Base-by-base conservation (phyloP, 2,888 invertebrate genomes). In the Oscheius sp. region DNA sequence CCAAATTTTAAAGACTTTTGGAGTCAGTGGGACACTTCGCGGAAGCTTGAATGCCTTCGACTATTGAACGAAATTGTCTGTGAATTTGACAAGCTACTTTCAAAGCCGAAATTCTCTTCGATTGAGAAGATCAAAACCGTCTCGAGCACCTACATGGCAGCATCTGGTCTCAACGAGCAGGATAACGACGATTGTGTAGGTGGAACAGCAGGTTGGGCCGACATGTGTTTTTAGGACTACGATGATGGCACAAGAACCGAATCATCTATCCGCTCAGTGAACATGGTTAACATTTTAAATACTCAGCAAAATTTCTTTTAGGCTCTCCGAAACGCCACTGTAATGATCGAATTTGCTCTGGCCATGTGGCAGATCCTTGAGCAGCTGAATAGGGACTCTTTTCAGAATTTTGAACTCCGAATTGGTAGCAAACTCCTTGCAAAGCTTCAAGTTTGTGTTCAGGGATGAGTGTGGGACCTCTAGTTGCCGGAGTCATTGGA, bases 51-150 rank as follows among this genome's bases (percentile, higher is more conserved):
- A 90, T 98, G 97, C 89, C 91, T 98, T 76, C 91, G 97, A 76
- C 91, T 98, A 47, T 92, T 98, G 37, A 98, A 98, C 89, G 97
- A 98, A 91, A 97, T 98, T 84, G 96, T 97, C 79, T 96, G 96
- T 89, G 97, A 97, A 90, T 97, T 97, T 90, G 98, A 98, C 90
- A 95, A 96, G 93, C 91, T 98, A 51, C 91, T 98, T 48, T 91
- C 95, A 62, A 96, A 96, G 89, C 95, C 96, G 0, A 96, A 96
- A 89, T 97, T 94, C 90, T 96, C 95, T 89, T 93, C 94, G 82
- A 96, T 98, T 84, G 98, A 98, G 91, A 98, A 98, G 90, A 98
- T 98, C 72, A 98, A 98, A 90, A 98, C 97, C 0, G 97, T 98
- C 75, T 96, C 96, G 13, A 96, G 96, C 90, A 97, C 97, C 0